Evolutionary conservation across 2,113 vertebrate genomes (phyloP), one percentile per base, ranked within the genome.

Genomic region (Brachyhypopomus gauderio): DNA sequence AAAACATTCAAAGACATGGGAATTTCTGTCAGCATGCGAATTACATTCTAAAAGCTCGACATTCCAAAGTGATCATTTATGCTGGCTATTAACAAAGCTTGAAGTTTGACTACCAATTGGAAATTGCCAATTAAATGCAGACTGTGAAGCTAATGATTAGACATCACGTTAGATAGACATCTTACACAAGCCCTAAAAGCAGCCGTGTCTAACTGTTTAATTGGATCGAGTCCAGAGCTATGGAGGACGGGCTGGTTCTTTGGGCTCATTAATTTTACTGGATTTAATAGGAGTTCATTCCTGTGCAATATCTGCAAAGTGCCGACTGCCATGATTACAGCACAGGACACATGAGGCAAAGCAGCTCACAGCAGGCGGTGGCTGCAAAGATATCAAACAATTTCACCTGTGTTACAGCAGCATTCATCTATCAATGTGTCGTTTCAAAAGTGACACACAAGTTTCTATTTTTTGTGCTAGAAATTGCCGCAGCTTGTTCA

Each of bases 211-310:
- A 59, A 79, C 71, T 23, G 1, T 70, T 67, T 81, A 75, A 77
- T 73, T 69, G 70, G 69, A 69, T 56, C 74, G 79, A 81, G 70
- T 67, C 72, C 72, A 3, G 36, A 60, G 74, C 80, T 72, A 52
- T 22, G n/a, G 74, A 77, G 77, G 77, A 59, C 74, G 60, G 30
- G 71, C 72, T 77, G 38, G 48, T 60, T 81, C 73, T 69, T 64
- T 59, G 59, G 75, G 55, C 80, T 84, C 69, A 73, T 77, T 84
- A 77, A 81, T 74, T 84, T 80, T 34, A 72, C 77, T 69, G 16
- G 63, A 81, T 81, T 14, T 64, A 73, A 69, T 77, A 66, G 77
- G 23, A 59, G 45, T 12, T 38, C 12, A 20, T 19, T 66, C 34
- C 27, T 74, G 23, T 22, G 3, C 48, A 75, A 64, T 75, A 62